Conservation (phyloP, 2,888 invertebrate species). For the Erebia epiphron region DNA sequence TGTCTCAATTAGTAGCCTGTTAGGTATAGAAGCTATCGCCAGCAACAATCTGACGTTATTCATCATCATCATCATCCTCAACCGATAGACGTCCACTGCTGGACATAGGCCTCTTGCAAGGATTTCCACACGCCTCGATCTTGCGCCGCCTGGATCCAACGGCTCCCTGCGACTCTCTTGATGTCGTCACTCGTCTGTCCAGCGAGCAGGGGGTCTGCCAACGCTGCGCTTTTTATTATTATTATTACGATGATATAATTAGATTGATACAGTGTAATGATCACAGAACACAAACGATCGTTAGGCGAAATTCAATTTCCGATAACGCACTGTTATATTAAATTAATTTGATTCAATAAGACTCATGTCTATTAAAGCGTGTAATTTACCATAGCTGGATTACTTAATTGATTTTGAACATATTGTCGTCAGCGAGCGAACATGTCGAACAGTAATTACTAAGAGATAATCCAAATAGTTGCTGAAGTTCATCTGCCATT, state of each 20-base stretch:
- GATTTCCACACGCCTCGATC: too few species aligned
- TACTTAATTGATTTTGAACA: conserved; percentile 7
- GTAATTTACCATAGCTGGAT: neutral
- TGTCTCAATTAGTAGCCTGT: neutral
- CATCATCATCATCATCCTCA: too few species aligned
- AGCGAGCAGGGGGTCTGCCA: too few species aligned
- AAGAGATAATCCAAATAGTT: conserved; percentile 13
- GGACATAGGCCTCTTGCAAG: too few species aligned
- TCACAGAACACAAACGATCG: too few species aligned
- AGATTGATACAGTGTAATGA: too few species aligned
- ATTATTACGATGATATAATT: too few species aligned
- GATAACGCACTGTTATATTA: neutral
- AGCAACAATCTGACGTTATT: neutral
- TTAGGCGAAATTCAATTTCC: neutral
- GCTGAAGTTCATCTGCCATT: neutral
- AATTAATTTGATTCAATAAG: neutral
- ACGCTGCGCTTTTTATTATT: too few species aligned
- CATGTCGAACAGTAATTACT: conserved; percentile 1
- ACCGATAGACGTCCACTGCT: too few species aligned
- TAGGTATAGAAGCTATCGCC: neutral
- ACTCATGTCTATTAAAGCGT: neutral
- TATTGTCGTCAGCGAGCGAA: conserved; percentile 5
- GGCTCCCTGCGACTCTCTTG: too few species aligned
- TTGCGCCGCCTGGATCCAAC: too few species aligned
- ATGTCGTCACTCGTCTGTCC: too few species aligned